Conservation (phyloP, 1,140 invertebrate genomes). For the Halictus rubicundus region DNA sequence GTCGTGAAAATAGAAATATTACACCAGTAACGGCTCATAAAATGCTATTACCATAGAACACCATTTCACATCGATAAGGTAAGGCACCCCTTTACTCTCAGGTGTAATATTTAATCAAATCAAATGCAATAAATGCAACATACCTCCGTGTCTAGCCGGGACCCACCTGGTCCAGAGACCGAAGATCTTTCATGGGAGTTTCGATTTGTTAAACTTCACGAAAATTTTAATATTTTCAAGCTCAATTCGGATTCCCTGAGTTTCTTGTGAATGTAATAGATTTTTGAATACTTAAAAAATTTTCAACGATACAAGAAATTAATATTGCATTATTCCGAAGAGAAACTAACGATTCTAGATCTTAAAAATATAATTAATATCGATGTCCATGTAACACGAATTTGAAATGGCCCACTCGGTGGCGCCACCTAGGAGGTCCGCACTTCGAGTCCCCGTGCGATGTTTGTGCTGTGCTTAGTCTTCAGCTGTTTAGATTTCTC, state of each 20-base stretch:
- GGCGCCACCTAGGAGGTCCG: neutral
- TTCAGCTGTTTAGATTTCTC: conserved; percentile 32
- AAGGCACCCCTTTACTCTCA: neutral
- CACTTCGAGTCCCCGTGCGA: too few relatives aligned
- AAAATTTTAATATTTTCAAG: too few relatives aligned
- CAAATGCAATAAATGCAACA: neutral
- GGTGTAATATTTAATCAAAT: neutral
- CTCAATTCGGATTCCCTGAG: neutral
- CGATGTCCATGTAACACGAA: neutral
- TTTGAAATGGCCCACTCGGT: neutral
- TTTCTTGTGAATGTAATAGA: neutral
- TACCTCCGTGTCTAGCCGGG: too few relatives aligned
- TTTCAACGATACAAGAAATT: neutral
- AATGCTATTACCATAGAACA: conserved; percentile 2
- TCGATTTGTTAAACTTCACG: too few relatives aligned
- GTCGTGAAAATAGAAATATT: conserved; percentile 41
- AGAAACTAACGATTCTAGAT: neutral
- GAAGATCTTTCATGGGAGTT: too few relatives aligned
- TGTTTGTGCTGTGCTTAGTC: conserved; percentile 5
- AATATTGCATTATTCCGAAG: too few relatives aligned
- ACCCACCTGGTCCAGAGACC: too few relatives aligned
- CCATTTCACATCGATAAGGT: conserved; percentile 5
- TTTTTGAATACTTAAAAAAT: neutral
- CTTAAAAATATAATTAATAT: neutral
- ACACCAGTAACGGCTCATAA: conserved; percentile 26